Evolutionary conservation across 2,888 invertebrate species (phyloP), one percentile per base, ranked within the genome.

Genomic region (Coelogynopora nodosa): DNA sequence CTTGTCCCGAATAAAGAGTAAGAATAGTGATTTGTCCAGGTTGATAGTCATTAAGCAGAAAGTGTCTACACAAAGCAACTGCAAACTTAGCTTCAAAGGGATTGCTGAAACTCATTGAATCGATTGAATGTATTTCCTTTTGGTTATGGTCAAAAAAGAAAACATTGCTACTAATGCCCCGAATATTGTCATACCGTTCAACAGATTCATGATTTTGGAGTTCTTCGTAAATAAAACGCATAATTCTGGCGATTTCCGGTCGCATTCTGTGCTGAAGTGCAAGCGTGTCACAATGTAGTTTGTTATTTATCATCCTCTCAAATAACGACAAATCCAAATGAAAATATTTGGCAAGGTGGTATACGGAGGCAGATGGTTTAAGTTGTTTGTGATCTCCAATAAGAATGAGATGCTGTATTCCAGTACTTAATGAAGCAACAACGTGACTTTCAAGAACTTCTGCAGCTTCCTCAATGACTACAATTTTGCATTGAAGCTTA

Each of bases 401-500:
- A 28, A 85, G 29, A 1, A 85, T 95, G 0, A 96, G 93, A 90
- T 97, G 96, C 90, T 96, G 93, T 88, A 95, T 95, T 83, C 93
- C 91, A 30, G 93, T 91, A 0, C 95, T 95, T 26, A 96, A 92
- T 0, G 95, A 94, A 0, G 95, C 94, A 0, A 96, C 92, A n/a
- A 96, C 94, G 90, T 96, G 96, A 0, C 95, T 93, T 90, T 97
- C 97, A 31, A 96, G 91, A 0, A 96, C 95, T 92, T 96, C 96
- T 0, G 96, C 96, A 0, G 96, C 96, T 92, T 97, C 97, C 91
- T 97, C 96, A 0, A 96, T 95, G 23, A 93, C 90, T 0, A 93
- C 90, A 81, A 93, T 91, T 27, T 89, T 89, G 26, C 92, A 92
- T 5, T 90, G 88, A 30, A 93, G 89, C 28, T 89, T 88, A 67